Percentiles rank a stretch among this genome's conserved stretches.
Conservation (phyloP, 2,113 vertebrate genomes). For the Triplophysa tibetana region DNA sequence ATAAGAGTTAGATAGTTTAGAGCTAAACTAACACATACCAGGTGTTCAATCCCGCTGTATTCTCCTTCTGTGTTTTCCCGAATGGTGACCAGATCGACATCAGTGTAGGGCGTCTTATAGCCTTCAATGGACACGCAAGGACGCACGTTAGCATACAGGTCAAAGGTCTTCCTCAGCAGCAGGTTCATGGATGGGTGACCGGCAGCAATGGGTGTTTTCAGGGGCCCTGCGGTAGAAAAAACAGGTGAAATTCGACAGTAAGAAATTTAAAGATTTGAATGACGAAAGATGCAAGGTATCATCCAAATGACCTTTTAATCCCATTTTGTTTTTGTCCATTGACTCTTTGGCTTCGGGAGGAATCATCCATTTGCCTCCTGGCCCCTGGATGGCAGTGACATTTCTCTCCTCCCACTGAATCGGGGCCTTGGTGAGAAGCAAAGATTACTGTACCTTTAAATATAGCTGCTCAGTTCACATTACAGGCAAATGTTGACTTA, state of each 20-base stretch:
- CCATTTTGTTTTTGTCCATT: constrained; percentile 95
- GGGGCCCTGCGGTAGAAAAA: constrained; percentile 75
- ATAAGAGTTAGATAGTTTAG: background rate
- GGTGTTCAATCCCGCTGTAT: constrained; percentile 94
- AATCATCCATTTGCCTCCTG: constrained; percentile 92
- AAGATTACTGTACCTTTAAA: background rate
- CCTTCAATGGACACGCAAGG: constrained; percentile 95
- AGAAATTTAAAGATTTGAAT: background rate
- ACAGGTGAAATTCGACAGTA: background rate
- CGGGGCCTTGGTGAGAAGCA: constrained; percentile 75
- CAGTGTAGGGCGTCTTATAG: constrained; percentile 90
- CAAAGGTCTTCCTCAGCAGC: constrained; percentile 91
- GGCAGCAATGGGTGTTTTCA: constrained; percentile 95
- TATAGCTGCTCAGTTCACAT: background rate
- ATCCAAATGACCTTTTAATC: constrained; percentile 84
- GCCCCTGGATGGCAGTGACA: constrained; percentile 88
- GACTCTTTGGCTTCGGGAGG: constrained; percentile 94
- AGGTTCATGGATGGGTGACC: constrained; percentile 97
- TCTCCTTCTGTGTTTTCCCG: constrained; percentile 83
- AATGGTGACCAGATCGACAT: constrained; percentile 90
- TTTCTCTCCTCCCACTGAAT: constrained; percentile 92
- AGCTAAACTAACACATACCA: constrained; percentile 75
- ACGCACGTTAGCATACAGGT: constrained; percentile 93
- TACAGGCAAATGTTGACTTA: background rate
- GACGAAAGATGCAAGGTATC: background rate